Base-by-base conservation (phyloP, 2,888 invertebrate species). In the Polymixis flavicincta region DNA sequence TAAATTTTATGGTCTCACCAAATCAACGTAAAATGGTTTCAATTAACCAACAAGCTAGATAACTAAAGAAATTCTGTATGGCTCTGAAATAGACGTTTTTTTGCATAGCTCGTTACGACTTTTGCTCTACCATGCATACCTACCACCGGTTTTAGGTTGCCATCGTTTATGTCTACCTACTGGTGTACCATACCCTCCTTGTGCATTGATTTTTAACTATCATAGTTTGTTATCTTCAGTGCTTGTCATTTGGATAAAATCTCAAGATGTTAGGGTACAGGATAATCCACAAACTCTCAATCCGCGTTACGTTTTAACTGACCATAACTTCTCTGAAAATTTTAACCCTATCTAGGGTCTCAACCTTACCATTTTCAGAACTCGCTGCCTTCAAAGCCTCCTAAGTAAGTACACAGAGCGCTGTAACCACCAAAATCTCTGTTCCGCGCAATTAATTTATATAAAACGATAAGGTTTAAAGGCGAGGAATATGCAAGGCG, bases 401-500 rank as follows among this genome's bases (percentile, higher is more conserved):
- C 11, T 14, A 2, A 37, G 61, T 71, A 74, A 86, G 63, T 80
- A 86, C 67, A 78, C 59, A 77, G 71, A 79, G 76, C 68, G 82
- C 80, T 83, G 78, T 86, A 85, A 83, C 89, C 86, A 74, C 86
- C 87, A 90, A 88, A 90, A 92, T 92, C 91, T 91, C 91, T 91
- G 91, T 91, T 91, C 92, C 89, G 88, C 89, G 91, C 93, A 93
- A 95, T 96, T 96, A 96, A 95, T 95, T 95, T 93, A 94, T 93
- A 92, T 92, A 92, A 94, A 94, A 95, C 95, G 96, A 96, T 96
- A 96, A 96, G 95, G 93, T 94, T 94, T 92, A 93, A 92, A 92
- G 91, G 90, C 93, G 89, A 84, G 95, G 95, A 95, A 95, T 95
- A 95, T 96, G 96, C 96, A 94, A 93, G 95, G 90, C 95, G 94